Base-by-base conservation (phyloP, 2,888 invertebrate genomes). In the Nemurella pictetii region DNA sequence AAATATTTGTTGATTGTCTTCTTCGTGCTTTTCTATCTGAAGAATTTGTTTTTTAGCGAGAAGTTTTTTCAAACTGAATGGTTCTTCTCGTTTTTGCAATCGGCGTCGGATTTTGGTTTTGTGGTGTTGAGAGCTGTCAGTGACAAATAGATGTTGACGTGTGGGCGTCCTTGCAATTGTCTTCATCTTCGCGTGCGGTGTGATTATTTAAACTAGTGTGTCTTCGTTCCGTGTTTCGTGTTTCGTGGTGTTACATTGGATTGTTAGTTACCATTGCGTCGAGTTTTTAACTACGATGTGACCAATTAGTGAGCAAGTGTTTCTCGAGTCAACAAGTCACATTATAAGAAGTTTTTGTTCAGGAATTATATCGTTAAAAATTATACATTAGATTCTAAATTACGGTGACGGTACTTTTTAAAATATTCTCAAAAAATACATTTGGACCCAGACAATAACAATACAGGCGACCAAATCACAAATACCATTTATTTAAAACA, bases 61-160 rank as follows among this genome's bases (percentile, higher is more conserved):
- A 75, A 75, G 75, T 75, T 75, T 75, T 75, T 75, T 1, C 75
- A 75, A 25, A 27, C 75, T n/a, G 75, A 75, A 28, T 75, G 28
- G 26, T 75, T 27, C n/a, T 15, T 75, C 12, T 26, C 26, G 75
- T 15, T 75, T 75, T 75, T 75, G 27, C 26, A 75, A 75, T 75
- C 75, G 5, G 26, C 27, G 26, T 20, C 15, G 0, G 27, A 75
- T 75, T 75, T 5, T 27, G 75, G 75, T 4, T 3, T 75, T 27
- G 28, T 26, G 7, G 1, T 75, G 28, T n/a, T 75, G 15, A n/a
- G 75, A 9, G 25, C 75, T 75, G 26, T 75, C 27, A 75, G 75
- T 75, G 75, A 9, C 15, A 75, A 75, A 75, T 75, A 75, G 28
- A 55, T n/a, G n/a, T n/a, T n/a, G n/a, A n/a, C n/a, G n/a, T n/a